Conservation (phyloP, 2,797 vertebrate species). For the Spinibarbus caldwelli region DNA sequence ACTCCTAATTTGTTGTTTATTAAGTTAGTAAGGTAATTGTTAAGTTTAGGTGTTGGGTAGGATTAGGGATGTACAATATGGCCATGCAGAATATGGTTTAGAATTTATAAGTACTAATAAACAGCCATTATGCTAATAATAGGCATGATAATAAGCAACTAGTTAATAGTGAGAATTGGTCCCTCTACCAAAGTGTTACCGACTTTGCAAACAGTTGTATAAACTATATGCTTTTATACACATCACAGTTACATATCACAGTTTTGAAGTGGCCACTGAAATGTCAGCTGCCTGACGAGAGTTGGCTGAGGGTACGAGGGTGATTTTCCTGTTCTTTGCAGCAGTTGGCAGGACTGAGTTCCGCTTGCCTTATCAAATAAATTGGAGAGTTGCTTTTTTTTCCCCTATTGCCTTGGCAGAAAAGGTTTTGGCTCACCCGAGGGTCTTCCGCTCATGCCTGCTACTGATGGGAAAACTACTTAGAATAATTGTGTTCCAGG, state of each 20-base stretch:
- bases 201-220: too few species aligned
- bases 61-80: too few species aligned
- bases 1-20: too few species aligned
- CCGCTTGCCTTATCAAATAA: constrained; percentile 78
- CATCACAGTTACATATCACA: constrained; percentile 29
- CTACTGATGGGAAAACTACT: constrained; percentile 79
- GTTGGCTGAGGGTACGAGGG: constrained; percentile 57
- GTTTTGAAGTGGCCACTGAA: constrained; percentile 62
- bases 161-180: too few species aligned
- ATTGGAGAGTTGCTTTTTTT: constrained; percentile 76
- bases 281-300: constrained; percentile 64
- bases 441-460: constrained; percentile 71
- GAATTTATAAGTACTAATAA: too few species aligned
- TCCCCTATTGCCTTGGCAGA: constrained; percentile 67
- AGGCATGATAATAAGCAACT: too few species aligned
- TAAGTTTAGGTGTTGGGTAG: too few species aligned
- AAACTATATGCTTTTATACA: too few species aligned
- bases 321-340: constrained; percentile 64
- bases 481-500: constrained; percentile 79
- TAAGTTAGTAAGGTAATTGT: too few species aligned
- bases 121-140: too few species aligned
- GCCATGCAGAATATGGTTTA: too few species aligned
- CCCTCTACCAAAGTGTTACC: too few species aligned
- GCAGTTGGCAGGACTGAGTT: constrained; percentile 74
- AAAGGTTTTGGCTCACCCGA: constrained; percentile 74